These are phyloP conservation scores for Mythimna albipuncta DNA, from an alignment of 2,888 invertebrate species.

Conservation along the genomic window DNA sequence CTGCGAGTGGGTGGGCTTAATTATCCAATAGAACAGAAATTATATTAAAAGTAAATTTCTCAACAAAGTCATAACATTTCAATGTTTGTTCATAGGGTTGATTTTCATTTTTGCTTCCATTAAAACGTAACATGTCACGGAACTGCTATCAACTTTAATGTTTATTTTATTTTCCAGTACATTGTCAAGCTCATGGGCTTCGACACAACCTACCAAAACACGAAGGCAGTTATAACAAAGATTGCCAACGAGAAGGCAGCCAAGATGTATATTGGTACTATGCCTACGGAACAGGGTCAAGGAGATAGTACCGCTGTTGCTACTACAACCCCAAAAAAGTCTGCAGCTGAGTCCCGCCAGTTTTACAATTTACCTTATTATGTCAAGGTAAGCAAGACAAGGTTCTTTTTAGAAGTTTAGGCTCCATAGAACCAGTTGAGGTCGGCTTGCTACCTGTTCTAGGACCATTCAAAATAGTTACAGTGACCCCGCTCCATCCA, in stretches of 20 bases:
- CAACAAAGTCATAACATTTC: no score
- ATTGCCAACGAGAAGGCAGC: constrained; percentile 30
- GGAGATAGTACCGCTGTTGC: background rate
- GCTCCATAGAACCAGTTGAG: no score
- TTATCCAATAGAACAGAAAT: background rate
- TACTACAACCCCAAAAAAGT: background rate
- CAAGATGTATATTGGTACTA: background rate
- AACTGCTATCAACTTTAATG: no score
- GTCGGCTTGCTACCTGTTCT: no score
- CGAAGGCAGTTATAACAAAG: constrained; percentile 34
- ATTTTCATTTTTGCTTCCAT: background rate
- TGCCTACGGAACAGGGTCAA: background rate
- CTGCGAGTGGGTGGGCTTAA: background rate
- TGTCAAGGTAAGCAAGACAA: constrained; percentile 69
- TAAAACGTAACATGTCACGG: no score
- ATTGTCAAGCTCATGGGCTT: constrained; percentile 61
- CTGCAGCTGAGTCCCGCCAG: constrained; percentile 11
- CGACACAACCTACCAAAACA: constrained; percentile 49
- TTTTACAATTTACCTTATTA: constrained; percentile 63
- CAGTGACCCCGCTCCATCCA: no score
- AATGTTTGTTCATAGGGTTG: no score
- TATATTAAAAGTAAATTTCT: background rate
- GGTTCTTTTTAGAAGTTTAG: background rate
- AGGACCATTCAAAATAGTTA: no score
- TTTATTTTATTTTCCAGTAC: constrained; percentile 53